Conservation (phyloP, 2,113 vertebrate species). For the Odobenus rosmarus region DNA sequence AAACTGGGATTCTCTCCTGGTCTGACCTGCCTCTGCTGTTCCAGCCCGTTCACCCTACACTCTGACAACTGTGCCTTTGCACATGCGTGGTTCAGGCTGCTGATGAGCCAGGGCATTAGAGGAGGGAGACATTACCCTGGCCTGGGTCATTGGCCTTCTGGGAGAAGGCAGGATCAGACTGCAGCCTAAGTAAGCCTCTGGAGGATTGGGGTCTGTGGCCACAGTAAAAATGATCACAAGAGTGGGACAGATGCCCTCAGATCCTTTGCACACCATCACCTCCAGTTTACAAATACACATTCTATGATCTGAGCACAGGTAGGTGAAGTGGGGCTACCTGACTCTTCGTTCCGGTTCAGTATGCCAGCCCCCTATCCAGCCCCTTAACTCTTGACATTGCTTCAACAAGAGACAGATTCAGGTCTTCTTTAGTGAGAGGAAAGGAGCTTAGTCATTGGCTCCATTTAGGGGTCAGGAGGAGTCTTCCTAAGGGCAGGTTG, state of each 20-base stretch:
- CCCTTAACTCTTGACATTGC: neutral
- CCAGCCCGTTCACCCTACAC: rapidly evolving
- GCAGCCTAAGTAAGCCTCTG: neutral
- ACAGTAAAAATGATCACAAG: neutral
- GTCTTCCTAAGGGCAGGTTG: no score
- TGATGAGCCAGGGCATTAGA: neutral
- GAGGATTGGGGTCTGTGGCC: neutral
- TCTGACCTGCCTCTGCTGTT: neutral
- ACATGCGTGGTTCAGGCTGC: neutral
- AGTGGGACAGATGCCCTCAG: neutral
- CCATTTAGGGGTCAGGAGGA: no score
- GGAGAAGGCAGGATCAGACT: neutral
- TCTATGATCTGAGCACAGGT: no score
- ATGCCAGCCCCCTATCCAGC: neutral
- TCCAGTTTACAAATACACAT: neutral
- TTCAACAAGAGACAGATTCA: neutral
- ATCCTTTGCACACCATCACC: neutral
- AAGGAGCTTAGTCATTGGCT: neutral
- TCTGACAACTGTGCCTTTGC: neutral
- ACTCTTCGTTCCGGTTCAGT: neutral
- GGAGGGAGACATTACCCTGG: neutral
- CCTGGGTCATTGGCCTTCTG: neutral
- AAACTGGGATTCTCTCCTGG: neutral
- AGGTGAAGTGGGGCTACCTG: neutral
- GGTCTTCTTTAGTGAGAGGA: neutral